Conservation (phyloP, 2,888 invertebrate genomes). For the Eurytoma adleriae region DNA sequence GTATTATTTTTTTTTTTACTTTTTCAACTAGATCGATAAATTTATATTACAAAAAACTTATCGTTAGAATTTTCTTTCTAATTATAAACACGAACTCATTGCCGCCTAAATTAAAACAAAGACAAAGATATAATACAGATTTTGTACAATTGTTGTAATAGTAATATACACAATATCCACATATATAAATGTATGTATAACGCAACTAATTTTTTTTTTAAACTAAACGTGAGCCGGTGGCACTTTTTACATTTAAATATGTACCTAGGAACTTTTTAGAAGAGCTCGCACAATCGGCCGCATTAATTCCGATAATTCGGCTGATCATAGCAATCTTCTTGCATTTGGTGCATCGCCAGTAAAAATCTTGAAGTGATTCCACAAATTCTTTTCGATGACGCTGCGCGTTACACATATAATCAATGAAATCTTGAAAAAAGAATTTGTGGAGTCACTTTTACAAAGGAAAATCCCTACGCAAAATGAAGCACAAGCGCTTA, state of each 20-base stretch:
- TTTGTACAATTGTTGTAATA: slow-evolving; percentile 65
- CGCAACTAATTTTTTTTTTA: slow-evolving; percentile 27
- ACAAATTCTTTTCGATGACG: not conserved
- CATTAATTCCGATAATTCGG: slow-evolving; percentile 20
- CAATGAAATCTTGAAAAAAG: not conserved
- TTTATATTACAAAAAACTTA: slow-evolving; percentile 31
- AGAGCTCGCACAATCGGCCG: slow-evolving; percentile 51
- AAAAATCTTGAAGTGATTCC: slow-evolving; percentile 15
- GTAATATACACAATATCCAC: slow-evolving; percentile 46
- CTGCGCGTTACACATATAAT: not conserved
- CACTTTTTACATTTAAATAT: slow-evolving; percentile 38
- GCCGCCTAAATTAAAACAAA: slow-evolving; percentile 60
- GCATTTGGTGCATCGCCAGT: slow-evolving; percentile 32
- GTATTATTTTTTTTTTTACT: slow-evolving; percentile 59
- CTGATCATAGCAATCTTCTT: slow-evolving; percentile 29
- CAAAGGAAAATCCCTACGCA: not conserved
- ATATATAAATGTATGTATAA: slow-evolving; percentile 15
- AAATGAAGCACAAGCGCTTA: not conserved
- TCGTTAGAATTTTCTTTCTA: slow-evolving; percentile 17
- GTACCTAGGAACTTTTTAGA: slow-evolving; percentile 66
- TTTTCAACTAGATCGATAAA: not conserved
- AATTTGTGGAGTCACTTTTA: slow-evolving; percentile 25
- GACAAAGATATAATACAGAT: slow-evolving; percentile 66
- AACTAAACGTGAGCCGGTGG: slow-evolving; percentile 9
- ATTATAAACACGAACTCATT: slow-evolving; percentile 32